phyloP scores from a whole-genome alignment of 2,797 vertebrate species.

The Muraenolepis orangiensis region DNA sequence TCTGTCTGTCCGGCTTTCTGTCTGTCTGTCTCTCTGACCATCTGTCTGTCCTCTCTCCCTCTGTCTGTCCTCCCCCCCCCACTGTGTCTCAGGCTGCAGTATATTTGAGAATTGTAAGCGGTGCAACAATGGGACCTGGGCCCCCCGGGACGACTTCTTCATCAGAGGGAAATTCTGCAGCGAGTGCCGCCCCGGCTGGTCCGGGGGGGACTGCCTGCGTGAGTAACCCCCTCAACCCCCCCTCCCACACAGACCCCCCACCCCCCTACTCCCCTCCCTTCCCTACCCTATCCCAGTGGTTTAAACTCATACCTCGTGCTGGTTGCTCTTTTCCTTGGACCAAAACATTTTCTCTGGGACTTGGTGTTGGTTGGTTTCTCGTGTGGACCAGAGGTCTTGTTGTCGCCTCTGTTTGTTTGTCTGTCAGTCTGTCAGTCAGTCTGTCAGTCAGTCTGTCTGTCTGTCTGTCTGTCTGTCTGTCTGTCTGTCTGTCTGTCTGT shows the following conservation, averaged over 20 bases:
- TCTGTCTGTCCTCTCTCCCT: background rate
- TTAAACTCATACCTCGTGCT: too few relatives aligned
- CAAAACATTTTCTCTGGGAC: too few relatives aligned
- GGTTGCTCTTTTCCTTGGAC: too few relatives aligned
- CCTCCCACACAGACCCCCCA: background rate
- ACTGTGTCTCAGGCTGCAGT: conserved; percentile 81
- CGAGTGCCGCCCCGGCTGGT: conserved; percentile 93
- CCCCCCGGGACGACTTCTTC: conserved; percentile 89
- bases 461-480: too few relatives aligned
- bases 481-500: too few relatives aligned
- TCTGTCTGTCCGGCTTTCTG: background rate
- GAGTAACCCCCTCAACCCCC: conserved; percentile 59
- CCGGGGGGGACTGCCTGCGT: conserved; percentile 96
- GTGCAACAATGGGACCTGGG: conserved; percentile 95
- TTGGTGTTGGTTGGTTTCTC: too few relatives aligned
- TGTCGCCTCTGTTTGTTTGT: too few relatives aligned
- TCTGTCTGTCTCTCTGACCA: conserved; percentile 12
- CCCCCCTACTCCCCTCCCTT: conserved; percentile 23
- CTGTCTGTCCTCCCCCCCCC: background rate
- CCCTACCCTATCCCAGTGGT: conserved; percentile 1
- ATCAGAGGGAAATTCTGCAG: conserved; percentile 88
- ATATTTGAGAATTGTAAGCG: conserved; percentile 97
- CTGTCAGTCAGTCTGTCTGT: too few relatives aligned
- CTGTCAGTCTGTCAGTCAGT: too few relatives aligned
- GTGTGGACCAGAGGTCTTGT: too few relatives aligned